Evolutionary conservation across 2,113 vertebrate genomes (phyloP).

Genomic region (Speoplatyrhinus poulsoni): DNA sequence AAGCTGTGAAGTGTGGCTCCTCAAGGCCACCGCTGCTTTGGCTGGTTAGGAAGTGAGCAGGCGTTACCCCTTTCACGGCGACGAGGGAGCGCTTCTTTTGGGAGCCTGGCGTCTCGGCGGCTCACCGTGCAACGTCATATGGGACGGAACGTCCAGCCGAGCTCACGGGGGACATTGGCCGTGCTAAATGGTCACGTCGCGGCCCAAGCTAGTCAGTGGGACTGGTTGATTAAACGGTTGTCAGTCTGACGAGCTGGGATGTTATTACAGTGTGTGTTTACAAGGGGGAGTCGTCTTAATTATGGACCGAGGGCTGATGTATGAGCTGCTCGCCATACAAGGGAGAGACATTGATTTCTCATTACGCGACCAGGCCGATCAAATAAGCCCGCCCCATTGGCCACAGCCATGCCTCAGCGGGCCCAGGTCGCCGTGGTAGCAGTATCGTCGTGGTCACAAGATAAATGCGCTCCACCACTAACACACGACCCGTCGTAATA

Average conservation of each 20-base stretch:
- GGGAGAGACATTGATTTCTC: constrained; percentile 66
- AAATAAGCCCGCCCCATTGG: constrained; percentile 37
- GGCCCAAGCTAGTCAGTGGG: constrained; percentile 30
- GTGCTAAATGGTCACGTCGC: constrained; percentile 9
- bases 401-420: neutral
- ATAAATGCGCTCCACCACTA: neutral
- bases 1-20: constrained; percentile 27
- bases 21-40: constrained; percentile 33
- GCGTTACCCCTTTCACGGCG: neutral
- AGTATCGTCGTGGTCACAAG: constrained; percentile 1
- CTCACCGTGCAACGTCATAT: constrained; percentile 25
- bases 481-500: neutral
- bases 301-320: constrained; percentile 55
- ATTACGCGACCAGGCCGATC: constrained; percentile 47
- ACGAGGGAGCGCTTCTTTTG: constrained; percentile 29
- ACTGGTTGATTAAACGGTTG: constrained; percentile 52
- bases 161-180: constrained; percentile 45
- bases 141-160: constrained; percentile 49
- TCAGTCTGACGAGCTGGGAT: constrained; percentile 40
- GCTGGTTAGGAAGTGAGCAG: constrained; percentile 18
- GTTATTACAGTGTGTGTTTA: constrained; percentile 50
- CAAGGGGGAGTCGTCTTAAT: constrained; percentile 62
- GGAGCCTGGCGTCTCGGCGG: constrained; percentile 21
- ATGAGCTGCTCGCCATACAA: constrained; percentile 47
- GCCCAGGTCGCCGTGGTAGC: neutral